Base-by-base conservation (phyloP, 2,797 vertebrate genomes). In the Chromobotia macracanthus region DNA sequence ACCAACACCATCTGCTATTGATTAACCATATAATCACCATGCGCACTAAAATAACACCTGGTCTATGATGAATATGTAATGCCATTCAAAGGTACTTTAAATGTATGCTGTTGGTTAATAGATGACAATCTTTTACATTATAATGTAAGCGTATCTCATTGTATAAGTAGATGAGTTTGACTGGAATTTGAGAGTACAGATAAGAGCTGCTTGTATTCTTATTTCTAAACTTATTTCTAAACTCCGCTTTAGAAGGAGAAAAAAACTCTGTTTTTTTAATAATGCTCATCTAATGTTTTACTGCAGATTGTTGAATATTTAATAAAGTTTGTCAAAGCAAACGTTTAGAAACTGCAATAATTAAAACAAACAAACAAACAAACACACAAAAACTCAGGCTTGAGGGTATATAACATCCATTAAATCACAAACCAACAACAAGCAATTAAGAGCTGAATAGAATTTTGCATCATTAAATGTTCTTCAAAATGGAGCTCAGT, bases 41-140 rank as follows among this genome's bases (percentile, higher is more conserved):
- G 46, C 60, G 55, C 38, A 46, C 15, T 46, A 18, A 72, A n/a
- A 46, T 60, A 72, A 44, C 21, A n/a, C n/a, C n/a, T 72, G 2
- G 13, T 60, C 19, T 72, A 11, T 25, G 5, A 38, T 38, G 18
- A 35, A 64, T 38, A 38, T 72, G n/a, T 38, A 1, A 38, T 21
- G 13, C 35, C 35, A n/a, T n/a, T n/a, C n/a, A n/a, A n/a, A n/a
- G n/a, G n/a, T n/a, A 3, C 16, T 31, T 35, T 8, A 61, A 61
- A 61, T 13, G 12, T 61, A 18, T 28, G 21, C 19, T 12, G 11
- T 55, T 55, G 6, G 8, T 19, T 28, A 21, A 61, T 16, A 61
- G 1, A 16, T 61, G 15, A 16, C 15, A 61, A 28, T 61, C 21
- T 60, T 58, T 9, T 38, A 63, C 50, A 18, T 18, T n/a, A n/a